Percentiles rank a stretch among this genome's conserved stretches.
phyloP scores from a whole-genome alignment of 1,140 invertebrate species.

The Lordiphosa collinella region DNA sequence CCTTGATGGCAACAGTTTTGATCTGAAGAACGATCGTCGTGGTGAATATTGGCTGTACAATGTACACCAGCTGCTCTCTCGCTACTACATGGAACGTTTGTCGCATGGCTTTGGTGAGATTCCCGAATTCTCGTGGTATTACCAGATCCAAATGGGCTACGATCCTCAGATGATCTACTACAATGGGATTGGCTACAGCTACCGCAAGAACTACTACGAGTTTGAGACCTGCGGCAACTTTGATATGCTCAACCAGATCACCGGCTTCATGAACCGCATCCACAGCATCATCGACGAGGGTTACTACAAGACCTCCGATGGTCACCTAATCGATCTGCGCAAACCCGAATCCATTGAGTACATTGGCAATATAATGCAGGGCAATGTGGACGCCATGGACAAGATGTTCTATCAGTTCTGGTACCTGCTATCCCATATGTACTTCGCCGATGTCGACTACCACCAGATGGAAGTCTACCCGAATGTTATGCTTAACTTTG shows the following conservation, averaged over 20 bases:
- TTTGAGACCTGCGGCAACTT: slow-evolving; percentile 83
- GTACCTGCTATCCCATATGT: slow-evolving; percentile 68
- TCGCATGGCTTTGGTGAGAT: slow-evolving; percentile 83
- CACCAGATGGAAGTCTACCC: slow-evolving; percentile 79
- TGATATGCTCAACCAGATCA: slow-evolving; percentile 80
- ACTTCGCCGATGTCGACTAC: slow-evolving; percentile 66
- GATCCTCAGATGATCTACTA: slow-evolving; percentile 83
- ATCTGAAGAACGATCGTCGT: slow-evolving; percentile 81
- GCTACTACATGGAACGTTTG: slow-evolving; percentile 85
- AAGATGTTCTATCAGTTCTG: slow-evolving; percentile 79
- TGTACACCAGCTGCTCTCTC: slow-evolving; percentile 82
- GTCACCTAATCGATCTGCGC: slow-evolving; percentile 73
- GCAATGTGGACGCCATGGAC: slow-evolving; percentile 80
- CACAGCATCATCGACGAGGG: slow-evolving; percentile 84
- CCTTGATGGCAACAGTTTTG: slow-evolving; percentile 81
- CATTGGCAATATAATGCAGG: slow-evolving; percentile 82
- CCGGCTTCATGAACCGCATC: slow-evolving; percentile 83
- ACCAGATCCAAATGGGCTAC: slow-evolving; percentile 82
- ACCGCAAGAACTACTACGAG: slow-evolving; percentile 82
- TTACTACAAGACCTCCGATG: slow-evolving; percentile 81
- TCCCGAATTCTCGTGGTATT: slow-evolving; percentile 81
- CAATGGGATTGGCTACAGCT: slow-evolving; percentile 84
- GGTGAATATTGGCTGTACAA: slow-evolving; percentile 83
- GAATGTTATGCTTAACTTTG: slow-evolving; percentile 81
- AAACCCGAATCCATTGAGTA: slow-evolving; percentile 81